Evolutionary conservation across 2,797 vertebrate species (phyloP).

Genomic region (Notamacropus eugenii): DNA sequence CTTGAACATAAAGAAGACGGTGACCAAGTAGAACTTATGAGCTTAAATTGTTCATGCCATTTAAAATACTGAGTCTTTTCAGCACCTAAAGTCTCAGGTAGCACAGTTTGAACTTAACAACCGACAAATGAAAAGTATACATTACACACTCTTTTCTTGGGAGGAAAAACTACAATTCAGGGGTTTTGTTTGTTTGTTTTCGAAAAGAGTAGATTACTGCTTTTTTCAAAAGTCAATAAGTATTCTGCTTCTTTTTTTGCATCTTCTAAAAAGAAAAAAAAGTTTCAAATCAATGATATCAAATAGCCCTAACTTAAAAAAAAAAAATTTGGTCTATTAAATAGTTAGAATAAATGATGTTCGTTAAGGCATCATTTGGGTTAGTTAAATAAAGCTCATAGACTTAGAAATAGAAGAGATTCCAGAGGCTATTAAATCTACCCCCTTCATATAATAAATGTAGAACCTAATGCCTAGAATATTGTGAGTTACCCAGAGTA

Average conservation of each 20-base stretch:
- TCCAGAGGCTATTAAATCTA: not conserved
- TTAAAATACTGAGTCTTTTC: constrained; percentile 23
- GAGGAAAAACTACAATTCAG: not conserved
- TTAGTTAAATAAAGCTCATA: not conserved
- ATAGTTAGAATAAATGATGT: not conserved
- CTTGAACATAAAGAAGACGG: constrained; percentile 19
- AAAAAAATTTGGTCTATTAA: not conserved
- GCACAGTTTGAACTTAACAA: constrained; percentile 52
- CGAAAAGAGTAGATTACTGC: constrained; percentile 11
- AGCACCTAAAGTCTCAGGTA: constrained; percentile 58
- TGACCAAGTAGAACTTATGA: not conserved
- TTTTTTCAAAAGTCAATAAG: constrained; percentile 20
- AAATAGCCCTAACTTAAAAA: not conserved
- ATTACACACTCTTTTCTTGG: constrained; percentile 18
- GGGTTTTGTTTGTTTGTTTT: not conserved
- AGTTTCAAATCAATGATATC: not conserved
- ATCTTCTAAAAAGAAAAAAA: not conserved
- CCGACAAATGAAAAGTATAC: not conserved
- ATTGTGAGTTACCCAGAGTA: not conserved
- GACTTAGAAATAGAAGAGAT: not conserved
- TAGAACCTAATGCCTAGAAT: not conserved
- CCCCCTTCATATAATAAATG: not conserved
- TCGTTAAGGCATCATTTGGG: not conserved
- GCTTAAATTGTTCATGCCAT: not conserved
- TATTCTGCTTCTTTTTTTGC: not conserved